Evolutionary conservation across 2,797 vertebrate genomes (phyloP), one percentile per base, ranked within the genome.

Genomic region (Neomorphus geoffroyi): DNA sequence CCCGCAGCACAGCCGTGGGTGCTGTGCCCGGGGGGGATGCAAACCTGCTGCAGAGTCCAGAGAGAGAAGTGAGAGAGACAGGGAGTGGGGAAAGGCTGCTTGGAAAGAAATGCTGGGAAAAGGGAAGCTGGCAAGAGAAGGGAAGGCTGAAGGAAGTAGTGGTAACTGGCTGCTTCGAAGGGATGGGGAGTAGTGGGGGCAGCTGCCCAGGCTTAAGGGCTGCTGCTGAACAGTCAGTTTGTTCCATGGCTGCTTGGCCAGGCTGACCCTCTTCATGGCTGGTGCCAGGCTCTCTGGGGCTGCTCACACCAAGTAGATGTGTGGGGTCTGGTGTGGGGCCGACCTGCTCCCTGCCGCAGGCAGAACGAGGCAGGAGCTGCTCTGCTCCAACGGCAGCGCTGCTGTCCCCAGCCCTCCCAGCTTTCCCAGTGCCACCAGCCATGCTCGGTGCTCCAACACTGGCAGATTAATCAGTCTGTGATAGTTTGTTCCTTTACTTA

Each of bases 331-430:
- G 27, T 17, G 15, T 24, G 50, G 41, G 64, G 27, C 71, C 67
- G 79, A 50, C 27, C 27, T 1, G 8, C 24, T 66, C 43, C 45
- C 28, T 1, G 3, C 48, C 46, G 56, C 19, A 1, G 41, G 56
- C 50, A 62, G 30, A 62, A 26, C 1, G 1, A 30, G 50, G 58
- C 66, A 57, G 57, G 35, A 41, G 41, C 21, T 11, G 41, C 35
- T 26, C n/a, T 39, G 54, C 46, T 67, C 48, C 2, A 1, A 54
- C 0, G 1, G 39, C 28, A 69, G 24, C 1, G 1, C 64, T 21
- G 41, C 30, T 0, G 2, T 30, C 43, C 60, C 46, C 17, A 54
- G 24, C 5, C 12, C 16, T 4, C 1, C 19, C 22, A 48, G 22
- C 46, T 46, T 24, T 35, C 13, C n/a, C 66, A n/a, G 46, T 6